phyloP scores from a whole-genome alignment of 1,140 invertebrate species.

The Protaetia brevitarsis region DNA sequence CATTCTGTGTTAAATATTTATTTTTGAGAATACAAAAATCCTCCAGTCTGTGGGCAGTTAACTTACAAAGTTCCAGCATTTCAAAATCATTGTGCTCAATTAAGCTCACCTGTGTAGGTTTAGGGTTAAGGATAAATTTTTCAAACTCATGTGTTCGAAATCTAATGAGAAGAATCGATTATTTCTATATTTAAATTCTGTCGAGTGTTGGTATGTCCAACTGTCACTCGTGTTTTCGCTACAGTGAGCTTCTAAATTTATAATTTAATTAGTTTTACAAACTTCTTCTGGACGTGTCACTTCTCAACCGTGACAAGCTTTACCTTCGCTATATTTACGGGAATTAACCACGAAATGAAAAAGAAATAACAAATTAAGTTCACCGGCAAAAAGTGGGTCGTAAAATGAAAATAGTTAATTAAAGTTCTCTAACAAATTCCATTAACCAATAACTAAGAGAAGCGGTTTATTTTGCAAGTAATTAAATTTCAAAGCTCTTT shows the following conservation, averaged over 20 bases:
- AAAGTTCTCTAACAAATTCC: not conserved
- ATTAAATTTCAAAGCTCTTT: not conserved
- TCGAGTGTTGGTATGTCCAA: not conserved
- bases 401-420: slow-evolving; percentile 9
- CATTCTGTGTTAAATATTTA: too few species aligned
- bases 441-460: not conserved
- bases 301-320: not conserved
- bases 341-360: not conserved
- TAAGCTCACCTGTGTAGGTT: too few species aligned
- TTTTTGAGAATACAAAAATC: too few species aligned
- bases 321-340: not conserved
- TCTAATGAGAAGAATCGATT: too few species aligned
- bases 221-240: not conserved
- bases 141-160: too few species aligned
- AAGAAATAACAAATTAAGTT: not conserved
- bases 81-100: too few species aligned
- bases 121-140: too few species aligned
- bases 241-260: not conserved
- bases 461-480: slow-evolving; percentile 3
- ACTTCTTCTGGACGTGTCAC: not conserved
- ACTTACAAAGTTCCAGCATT: too few species aligned
- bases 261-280: slow-evolving; percentile 5
- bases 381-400: not conserved
- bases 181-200: not conserved
- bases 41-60: too few species aligned